phyloP scores from a whole-genome alignment of 2,113 vertebrate genomes.

The Prionailurus viverrinus region DNA sequence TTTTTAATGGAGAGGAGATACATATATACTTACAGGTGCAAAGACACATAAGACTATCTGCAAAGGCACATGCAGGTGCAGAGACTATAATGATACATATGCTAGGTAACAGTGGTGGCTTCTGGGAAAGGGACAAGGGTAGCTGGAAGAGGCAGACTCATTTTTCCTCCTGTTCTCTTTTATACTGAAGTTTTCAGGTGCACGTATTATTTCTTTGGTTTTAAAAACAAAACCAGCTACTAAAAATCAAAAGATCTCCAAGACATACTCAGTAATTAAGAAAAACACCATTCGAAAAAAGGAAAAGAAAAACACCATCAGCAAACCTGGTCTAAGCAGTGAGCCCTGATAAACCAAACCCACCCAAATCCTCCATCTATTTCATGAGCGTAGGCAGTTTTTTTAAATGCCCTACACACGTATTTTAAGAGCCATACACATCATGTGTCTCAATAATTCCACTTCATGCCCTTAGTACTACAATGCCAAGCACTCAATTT shows the following conservation, averaged over 20 bases:
- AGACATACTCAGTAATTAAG: neutral
- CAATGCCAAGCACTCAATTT: slow-evolving; percentile 56
- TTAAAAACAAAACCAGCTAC: neutral
- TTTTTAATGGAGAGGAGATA: neutral
- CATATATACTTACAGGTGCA: neutral
- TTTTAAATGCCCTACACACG: neutral
- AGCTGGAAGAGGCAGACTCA: neutral
- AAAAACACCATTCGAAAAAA: neutral
- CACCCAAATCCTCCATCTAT: neutral
- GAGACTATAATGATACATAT: neutral
- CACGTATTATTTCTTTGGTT: neutral
- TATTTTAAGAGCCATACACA: neutral
- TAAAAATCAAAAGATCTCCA: slow-evolving; percentile 18
- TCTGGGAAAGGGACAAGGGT: neutral
- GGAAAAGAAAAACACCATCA: neutral
- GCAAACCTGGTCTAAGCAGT: neutral
- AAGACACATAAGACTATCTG: neutral
- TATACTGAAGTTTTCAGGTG: neutral
- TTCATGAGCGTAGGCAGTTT: neutral
- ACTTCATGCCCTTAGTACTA: slow-evolving; percentile 2
- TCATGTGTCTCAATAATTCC: slow-evolving; percentile 11
- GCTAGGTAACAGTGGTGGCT: neutral
- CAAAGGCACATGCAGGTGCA: neutral
- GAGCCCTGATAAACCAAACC: neutral
- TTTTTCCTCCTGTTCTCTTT: neutral